Base-by-base conservation (phyloP, 2,113 vertebrate genomes). In the Oreochromis tanganicae region DNA sequence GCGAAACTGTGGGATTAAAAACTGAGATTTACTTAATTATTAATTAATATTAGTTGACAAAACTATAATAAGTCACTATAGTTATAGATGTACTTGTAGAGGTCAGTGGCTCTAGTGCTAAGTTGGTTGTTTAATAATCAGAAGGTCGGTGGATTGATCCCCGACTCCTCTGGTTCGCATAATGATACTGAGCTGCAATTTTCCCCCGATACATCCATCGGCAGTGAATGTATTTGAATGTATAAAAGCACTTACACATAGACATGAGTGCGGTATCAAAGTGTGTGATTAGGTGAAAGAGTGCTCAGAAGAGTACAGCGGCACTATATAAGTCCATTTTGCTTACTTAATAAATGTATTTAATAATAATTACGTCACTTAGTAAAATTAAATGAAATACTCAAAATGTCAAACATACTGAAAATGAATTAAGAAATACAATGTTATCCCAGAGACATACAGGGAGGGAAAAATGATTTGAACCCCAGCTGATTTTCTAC, bases 141-240 rank as follows among this genome's bases (percentile, higher is more conserved):
- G 57, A 61, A 10, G 59, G 16, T 63, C 3, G 16, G 59, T 19
- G 59, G 29, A 6, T 63, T 34, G 59, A 36, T 0, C 59, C 5
- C 59, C 59, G 11, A 11, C 32, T 63, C 17, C 32, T 63, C 17
- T 36, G 32, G 32, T 63, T 34, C 5, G 0, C 29, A 61, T 63
- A 63, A 63, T 4, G 16, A 63, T 63, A 1, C 59, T 34, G 59
- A 63, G 29, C 59, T 63, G 59, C 59, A 34, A 63, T 63, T 34
- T 5, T 0, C 9, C 59, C 54, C 59, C 2, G 16, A 1, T 63
- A n/a, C 59, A 36, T 63, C 0, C 17, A 36, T 36, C 17, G 0
- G 19, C 32, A n/a, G 4, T 36, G 17, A 66, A 66, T 36, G 59
- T n/a, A 66, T 66, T 36, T 66, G 32, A 66, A 36, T 36, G 61